These are phyloP conservation scores for Agapornis roseicollis DNA, from an alignment of 2,113 vertebrate species.

Conservation along the genomic window DNA sequence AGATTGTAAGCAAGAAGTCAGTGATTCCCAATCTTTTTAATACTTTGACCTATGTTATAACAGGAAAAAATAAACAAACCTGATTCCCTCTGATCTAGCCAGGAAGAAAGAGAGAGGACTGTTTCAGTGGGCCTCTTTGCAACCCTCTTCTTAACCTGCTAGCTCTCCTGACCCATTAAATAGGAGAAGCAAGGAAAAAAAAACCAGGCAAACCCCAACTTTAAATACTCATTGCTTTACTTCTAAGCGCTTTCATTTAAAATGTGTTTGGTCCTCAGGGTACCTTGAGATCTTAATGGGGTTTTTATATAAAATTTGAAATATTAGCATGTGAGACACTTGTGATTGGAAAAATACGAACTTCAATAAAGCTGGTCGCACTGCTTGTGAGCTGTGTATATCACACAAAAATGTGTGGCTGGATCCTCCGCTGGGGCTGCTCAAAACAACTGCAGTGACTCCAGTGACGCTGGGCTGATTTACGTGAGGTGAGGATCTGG, in stretches of 20 bases:
- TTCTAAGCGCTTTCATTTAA: background rate
- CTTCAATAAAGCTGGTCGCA: slow-evolving; percentile 11
- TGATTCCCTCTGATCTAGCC: slow-evolving; percentile 10
- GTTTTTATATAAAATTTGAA: slow-evolving; percentile 9
- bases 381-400: slow-evolving; percentile 13
- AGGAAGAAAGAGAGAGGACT: background rate
- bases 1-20: slow-evolving; percentile 21
- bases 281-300: background rate
- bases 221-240: background rate
- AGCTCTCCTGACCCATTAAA: background rate
- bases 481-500: slow-evolving; percentile 38
- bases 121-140: slow-evolving; percentile 24
- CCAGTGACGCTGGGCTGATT: background rate
- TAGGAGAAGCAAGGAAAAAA: background rate
- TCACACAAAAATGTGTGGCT: slow-evolving; percentile 11
- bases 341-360: background rate
- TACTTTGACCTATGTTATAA: slow-evolving; percentile 41
- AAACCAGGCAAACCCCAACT: background rate
- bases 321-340: slow-evolving; percentile 36
- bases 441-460: slow-evolving; percentile 33
- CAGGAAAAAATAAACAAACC: slow-evolving; percentile 47
- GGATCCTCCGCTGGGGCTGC: background rate
- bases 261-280: slow-evolving; percentile 18
- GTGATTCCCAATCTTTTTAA: slow-evolving; percentile 26
- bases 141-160: background rate